Evolutionary conservation across 2,888 invertebrate genomes (phyloP), one percentile per base, ranked within the genome.

Genomic region (Chrysina gloriosa): DNA sequence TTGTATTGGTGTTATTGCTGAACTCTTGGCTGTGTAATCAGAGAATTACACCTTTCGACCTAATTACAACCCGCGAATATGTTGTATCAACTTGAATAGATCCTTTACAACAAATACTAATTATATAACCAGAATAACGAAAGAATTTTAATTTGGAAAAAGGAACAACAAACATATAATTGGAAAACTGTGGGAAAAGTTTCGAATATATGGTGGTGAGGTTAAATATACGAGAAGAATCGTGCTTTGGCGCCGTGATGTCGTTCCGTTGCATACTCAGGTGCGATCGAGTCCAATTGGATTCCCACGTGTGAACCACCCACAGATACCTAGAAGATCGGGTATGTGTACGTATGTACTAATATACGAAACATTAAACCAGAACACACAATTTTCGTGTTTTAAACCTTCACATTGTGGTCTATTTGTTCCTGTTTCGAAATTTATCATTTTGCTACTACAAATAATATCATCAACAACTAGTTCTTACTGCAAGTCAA

Each of bases 221-320:
- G 67, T 50, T 11, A 2, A 25, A 39, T 23, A 58, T 29, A 14
- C 14, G 25, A 9, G 69, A 67, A 70, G 72, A 34, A 64, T 34
- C 21, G 70, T 75, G 75, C 72, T 81, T 81, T 85, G 88, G 88
- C 88, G 88, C 88, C 88, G 85, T 83, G 81, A 82, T 85, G 88
- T 85, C 88, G 88, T 86, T 82, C 83, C 81, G 85, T 86, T 85
- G 87, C 87, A 88, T 88, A 88, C 88, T 88, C 88, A 88, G 88
- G 88, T 88, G 88, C 87, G 34, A n/a, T 54, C 87, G 86, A 85
- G 84, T 82, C 84, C 85, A 85, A 85, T 85, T 86, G 76, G 78
- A 80, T 82, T 81, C 81, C 80, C 81, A 80, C 79, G 80, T 80
- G 79, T 76, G 68, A 75, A 73, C 79, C 77, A 79, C 79, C 78